Evolutionary conservation across 2,888 invertebrate genomes (phyloP).

Genomic region (Tigriopus californicus): DNA sequence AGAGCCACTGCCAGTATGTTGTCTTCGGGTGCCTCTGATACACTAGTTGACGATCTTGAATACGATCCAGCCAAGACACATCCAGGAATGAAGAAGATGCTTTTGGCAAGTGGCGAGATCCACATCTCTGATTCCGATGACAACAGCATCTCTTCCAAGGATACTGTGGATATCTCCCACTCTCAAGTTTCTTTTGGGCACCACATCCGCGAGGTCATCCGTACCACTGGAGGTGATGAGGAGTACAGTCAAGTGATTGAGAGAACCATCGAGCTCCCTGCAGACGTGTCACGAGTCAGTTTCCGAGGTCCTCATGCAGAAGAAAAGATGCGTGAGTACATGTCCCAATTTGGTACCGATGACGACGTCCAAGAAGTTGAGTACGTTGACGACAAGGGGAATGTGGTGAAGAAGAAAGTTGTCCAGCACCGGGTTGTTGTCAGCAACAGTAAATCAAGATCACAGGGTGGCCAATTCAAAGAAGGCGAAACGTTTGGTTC

Average conservation of each 20-base stretch:
- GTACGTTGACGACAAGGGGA: slow-evolving; percentile 35
- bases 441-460: too few species aligned
- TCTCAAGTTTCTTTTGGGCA: not conserved
- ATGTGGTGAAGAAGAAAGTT: slow-evolving; percentile 33
- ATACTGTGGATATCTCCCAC: not conserved
- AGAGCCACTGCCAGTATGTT: slow-evolving; percentile 67
- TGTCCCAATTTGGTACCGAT: slow-evolving; percentile 29
- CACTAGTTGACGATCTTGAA: slow-evolving; percentile 58
- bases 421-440: slow-evolving; percentile 21
- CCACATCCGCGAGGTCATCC: slow-evolving; percentile 31
- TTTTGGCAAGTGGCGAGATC: slow-evolving; percentile 5
- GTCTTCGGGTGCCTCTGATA: slow-evolving; percentile 62
- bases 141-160: not conserved
- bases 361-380: slow-evolving; percentile 36
- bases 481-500: too few species aligned
- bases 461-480: too few species aligned
- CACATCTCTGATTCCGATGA: slow-evolving; percentile 11
- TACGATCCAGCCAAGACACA: slow-evolving; percentile 35
- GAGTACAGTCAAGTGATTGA: slow-evolving; percentile 31
- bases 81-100: slow-evolving; percentile 6
- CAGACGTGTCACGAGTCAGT: slow-evolving; percentile 34
- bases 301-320: slow-evolving; percentile 36
- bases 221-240: slow-evolving; percentile 23
- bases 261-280: slow-evolving; percentile 32
- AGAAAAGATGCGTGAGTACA: slow-evolving; percentile 32